Evolutionary conservation across 2,888 invertebrate species (phyloP).

Genomic region (Platynereis dumerilii): DNA sequence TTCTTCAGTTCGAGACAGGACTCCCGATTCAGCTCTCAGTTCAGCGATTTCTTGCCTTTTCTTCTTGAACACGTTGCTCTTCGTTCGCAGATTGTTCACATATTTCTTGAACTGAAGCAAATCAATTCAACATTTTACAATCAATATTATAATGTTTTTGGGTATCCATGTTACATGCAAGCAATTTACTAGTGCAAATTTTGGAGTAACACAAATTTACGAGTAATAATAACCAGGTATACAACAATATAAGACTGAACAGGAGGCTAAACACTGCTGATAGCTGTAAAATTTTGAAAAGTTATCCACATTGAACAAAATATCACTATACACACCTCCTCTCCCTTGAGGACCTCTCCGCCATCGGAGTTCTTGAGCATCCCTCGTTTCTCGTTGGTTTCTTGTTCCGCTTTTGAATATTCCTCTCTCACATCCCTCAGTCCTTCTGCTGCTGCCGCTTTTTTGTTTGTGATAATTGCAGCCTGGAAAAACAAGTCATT

Average conservation of each 20-base stretch:
- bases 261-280: too few species aligned
- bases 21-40: conserved; percentile 78
- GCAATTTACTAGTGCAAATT: too few species aligned
- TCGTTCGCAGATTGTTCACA: conserved; percentile 79
- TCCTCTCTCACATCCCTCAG: conserved; percentile 74
- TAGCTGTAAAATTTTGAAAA: too few species aligned
- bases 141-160: too few species aligned
- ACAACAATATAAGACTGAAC: too few species aligned
- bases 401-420: conserved; percentile 70
- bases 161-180: too few species aligned
- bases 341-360: conserved; percentile 77
- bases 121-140: too few species aligned
- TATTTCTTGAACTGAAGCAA: conserved; percentile 81
- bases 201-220: too few species aligned
- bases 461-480: conserved; percentile 71
- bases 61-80: conserved; percentile 82
- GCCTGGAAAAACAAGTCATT: too few species aligned
- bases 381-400: conserved; percentile 68
- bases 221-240: too few species aligned
- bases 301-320: too few species aligned
- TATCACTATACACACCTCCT: conserved; percentile 66
- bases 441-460: conserved; percentile 75
- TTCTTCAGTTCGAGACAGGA: conserved; percentile 77
- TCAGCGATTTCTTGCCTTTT: conserved; percentile 78
- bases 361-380: conserved; percentile 67